Conservation (phyloP, 2,113 vertebrate genomes). For the Gopherus flavomarginatus region DNA sequence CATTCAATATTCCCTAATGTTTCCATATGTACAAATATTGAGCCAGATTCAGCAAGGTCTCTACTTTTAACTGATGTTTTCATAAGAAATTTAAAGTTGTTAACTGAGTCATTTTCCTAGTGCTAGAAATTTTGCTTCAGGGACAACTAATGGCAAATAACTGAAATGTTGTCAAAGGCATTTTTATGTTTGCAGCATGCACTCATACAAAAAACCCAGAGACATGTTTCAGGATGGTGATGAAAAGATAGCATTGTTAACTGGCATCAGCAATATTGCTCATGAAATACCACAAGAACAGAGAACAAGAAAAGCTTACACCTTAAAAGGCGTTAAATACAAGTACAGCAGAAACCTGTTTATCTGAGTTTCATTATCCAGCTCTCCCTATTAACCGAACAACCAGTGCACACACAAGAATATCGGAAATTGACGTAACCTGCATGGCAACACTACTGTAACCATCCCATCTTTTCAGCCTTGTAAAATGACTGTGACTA, state of each 20-base stretch:
- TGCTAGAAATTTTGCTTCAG: background rate
- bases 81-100: background rate
- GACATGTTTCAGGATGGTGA: background rate
- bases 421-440: background rate
- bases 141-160: background rate
- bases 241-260: background rate
- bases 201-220: background rate
- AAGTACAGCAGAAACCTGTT: background rate
- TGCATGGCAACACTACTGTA: background rate
- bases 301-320: background rate
- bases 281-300: fast-evolving
- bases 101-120: background rate
- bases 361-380: background rate
- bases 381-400: background rate
- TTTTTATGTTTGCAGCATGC: background rate
- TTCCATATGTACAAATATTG: fast-evolving
- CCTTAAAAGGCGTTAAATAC: background rate
- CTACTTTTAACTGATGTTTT: background rate
- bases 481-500: background rate
- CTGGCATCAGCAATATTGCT: background rate
- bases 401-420: background rate
- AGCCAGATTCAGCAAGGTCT: background rate
- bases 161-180: background rate
- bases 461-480: background rate
- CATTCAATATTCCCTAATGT: background rate